These are phyloP conservation scores for Gambusia affinis DNA, from an alignment of 2,113 vertebrate species.

Conservation along the genomic window DNA sequence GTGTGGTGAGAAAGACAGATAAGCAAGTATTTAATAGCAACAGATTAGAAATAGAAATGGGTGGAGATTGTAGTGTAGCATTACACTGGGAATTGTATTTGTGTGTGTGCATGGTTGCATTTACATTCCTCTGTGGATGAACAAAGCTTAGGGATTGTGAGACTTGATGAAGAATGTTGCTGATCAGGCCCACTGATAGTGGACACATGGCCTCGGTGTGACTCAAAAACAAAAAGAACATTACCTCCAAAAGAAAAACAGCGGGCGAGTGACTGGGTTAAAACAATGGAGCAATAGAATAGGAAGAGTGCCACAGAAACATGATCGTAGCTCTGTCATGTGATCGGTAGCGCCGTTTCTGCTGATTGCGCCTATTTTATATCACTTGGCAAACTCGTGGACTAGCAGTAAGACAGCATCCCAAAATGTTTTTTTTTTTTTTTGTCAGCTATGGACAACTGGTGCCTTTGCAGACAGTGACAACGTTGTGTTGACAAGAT, in stretches of 20 bases:
- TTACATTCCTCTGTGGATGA: slow-evolving; percentile 11
- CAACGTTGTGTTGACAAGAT: slow-evolving; percentile 32
- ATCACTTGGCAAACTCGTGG: background rate
- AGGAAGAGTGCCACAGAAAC: slow-evolving; percentile 7
- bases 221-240: slow-evolving; percentile 50
- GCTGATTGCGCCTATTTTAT: background rate
- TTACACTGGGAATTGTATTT: slow-evolving; percentile 1
- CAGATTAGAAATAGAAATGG: slow-evolving; percentile 37
- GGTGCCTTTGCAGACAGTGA: slow-evolving; percentile 11
- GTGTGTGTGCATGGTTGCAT: slow-evolving; percentile 2
- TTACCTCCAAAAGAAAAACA: slow-evolving; percentile 22
- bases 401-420: slow-evolving; percentile 1
- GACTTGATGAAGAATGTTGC: slow-evolving; percentile 63
- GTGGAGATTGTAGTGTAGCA: slow-evolving; percentile 21
- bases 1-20: background rate
- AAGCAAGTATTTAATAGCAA: slow-evolving; percentile 23
- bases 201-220: slow-evolving; percentile 22
- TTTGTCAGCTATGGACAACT: slow-evolving; percentile 10
- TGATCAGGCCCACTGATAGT: slow-evolving; percentile 49
- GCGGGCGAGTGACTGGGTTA: slow-evolving; percentile 3
- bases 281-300: slow-evolving; percentile 16
- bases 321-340: slow-evolving; percentile 11
- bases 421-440: slow-evolving; percentile 8
- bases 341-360: slow-evolving; percentile 10
- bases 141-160: slow-evolving; percentile 59